phyloP scores from a whole-genome alignment of 2,113 vertebrate genomes.

The Oreochromis tanganicae region DNA sequence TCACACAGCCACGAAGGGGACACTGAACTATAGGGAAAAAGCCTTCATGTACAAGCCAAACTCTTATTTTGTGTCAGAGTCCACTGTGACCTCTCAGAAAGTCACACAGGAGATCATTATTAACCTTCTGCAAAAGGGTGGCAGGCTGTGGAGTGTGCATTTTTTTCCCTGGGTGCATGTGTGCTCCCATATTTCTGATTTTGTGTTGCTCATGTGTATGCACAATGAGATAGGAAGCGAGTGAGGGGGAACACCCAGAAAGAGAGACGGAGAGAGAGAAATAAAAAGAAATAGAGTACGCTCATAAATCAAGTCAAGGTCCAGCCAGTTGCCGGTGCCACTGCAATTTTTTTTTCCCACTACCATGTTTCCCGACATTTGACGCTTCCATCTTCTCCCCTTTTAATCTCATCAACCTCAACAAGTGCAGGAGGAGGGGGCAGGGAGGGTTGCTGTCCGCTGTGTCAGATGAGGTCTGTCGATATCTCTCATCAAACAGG shows the following conservation, averaged over 20 bases:
- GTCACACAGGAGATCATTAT: slow-evolving; percentile 45
- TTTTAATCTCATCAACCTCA: slow-evolving; percentile 65
- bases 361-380: slow-evolving; percentile 29
- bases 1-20: slow-evolving; percentile 55
- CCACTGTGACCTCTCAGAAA: slow-evolving; percentile 40
- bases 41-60: slow-evolving; percentile 14
- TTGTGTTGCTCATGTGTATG: neutral
- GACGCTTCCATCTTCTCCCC: slow-evolving; percentile 23
- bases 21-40: slow-evolving; percentile 27
- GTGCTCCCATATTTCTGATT: neutral
- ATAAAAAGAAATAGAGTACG: slow-evolving; percentile 13
- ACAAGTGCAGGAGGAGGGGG: slow-evolving; percentile 22
- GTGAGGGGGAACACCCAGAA: neutral
- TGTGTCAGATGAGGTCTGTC: slow-evolving; percentile 62
- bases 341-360: neutral
- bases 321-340: neutral
- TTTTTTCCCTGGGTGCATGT: neutral
- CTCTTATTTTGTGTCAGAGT: slow-evolving; percentile 27
- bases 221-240: neutral
- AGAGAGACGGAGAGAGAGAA: neutral
- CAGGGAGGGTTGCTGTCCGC: neutral
- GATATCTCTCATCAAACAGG: slow-evolving; percentile 69
- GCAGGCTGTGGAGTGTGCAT: neutral
- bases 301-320: slow-evolving; percentile 54
- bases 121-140: slow-evolving; percentile 40